These are phyloP conservation scores for Apteryx mantelli DNA, from an alignment of 2,113 vertebrate species.

Conservation along the genomic window DNA sequence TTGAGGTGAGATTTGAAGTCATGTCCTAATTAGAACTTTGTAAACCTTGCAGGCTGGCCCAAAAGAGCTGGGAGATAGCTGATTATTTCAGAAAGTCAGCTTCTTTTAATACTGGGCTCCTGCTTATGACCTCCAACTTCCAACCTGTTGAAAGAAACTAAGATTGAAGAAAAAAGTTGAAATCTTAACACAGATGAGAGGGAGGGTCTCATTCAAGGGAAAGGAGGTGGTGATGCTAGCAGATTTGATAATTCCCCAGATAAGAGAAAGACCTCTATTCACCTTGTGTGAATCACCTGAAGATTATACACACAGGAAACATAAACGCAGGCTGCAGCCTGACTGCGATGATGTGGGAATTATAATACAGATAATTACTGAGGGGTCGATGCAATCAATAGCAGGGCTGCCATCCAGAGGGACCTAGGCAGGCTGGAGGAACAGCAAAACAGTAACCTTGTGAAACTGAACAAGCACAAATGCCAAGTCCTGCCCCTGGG, in stretches of 20 bases:
- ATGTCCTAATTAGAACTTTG: background rate
- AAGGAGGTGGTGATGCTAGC: background rate
- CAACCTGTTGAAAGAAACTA: background rate
- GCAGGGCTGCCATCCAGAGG: background rate
- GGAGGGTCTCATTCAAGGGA: background rate
- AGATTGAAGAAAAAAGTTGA: background rate
- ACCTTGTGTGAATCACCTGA: background rate
- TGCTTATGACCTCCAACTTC: background rate
- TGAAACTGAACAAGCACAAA: background rate
- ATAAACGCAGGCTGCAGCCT: background rate
- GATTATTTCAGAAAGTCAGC: background rate
- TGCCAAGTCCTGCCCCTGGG: background rate
- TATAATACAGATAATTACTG: background rate
- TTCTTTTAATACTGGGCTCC: background rate
- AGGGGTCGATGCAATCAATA: background rate
- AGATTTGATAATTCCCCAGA: background rate
- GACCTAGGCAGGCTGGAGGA: background rate
- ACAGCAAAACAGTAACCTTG: background rate
- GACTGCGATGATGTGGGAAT: background rate
- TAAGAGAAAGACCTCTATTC: background rate
- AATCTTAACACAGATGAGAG: background rate
- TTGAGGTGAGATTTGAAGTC: constrained; percentile 44
- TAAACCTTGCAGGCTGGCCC: background rate
- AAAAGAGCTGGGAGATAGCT: background rate
- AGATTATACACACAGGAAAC: background rate